Base-by-base conservation (phyloP, 1,140 invertebrate genomes). In the Tenebrio molitor region DNA sequence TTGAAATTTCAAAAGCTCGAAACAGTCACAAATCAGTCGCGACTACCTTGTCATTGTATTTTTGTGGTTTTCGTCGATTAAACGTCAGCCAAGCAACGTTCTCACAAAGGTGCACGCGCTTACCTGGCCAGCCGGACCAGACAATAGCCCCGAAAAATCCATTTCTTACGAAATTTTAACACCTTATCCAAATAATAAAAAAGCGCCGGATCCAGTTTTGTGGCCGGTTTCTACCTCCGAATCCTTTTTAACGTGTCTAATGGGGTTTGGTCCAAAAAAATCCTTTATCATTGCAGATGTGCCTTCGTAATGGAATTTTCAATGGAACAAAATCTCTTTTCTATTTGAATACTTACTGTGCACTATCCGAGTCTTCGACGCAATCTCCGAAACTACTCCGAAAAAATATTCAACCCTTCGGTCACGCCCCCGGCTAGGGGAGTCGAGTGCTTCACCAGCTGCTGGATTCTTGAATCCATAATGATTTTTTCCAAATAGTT, bases 201-300 rank as follows among this genome's bases (percentile, higher is more conserved):
- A n/a, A 29, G 25, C 3, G 8, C 8, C 3, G 25, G 25, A 29
- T 29, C 25, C 3, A 29, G 25, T 53, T 10, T 25, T 33, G 10
- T 15, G 50, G 21, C 8, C 25, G 21, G n/a, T 12, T 6, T 39
- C 12, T 39, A 58, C 50, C 21, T 25, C 7, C 7, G 50, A 58
- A 58, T 58, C 50, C 50, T 58, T 58, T 58, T 58, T 29, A 3
- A 4, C n/a, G 21, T 33, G 36, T 12, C 2, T 39, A n/a, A 39
- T 39, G 12, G 50, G 50, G 50, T 58, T 58, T 58, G 21, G n/a
- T 14, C 21, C 21, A 58, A 58, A 58, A 58, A 58, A 58, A 58
- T 58, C 50, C 16, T 58, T 58, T 58, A 58, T 58, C 50, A 58
- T 58, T 58, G 50, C 50, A 58, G 50, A 58, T 58, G 50, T 58